Conservation (phyloP, 2,113 vertebrate genomes). For the Thymallus thymallus region DNA sequence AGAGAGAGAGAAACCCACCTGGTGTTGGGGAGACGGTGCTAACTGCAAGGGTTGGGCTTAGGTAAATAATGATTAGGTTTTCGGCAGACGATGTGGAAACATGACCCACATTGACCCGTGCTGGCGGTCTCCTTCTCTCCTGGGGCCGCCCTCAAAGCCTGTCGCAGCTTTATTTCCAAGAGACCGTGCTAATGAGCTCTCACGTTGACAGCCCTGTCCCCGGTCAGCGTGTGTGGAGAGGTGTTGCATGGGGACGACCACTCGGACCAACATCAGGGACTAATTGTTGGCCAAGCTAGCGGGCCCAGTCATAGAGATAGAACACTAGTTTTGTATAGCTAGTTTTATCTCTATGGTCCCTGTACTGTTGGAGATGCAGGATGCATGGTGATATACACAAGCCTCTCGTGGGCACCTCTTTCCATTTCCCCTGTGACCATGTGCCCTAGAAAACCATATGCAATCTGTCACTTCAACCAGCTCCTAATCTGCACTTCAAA, state of each 20-base stretch:
- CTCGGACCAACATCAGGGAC: conserved; percentile 25
- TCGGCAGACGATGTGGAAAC: conserved; percentile 38
- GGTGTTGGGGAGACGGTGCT: background rate
- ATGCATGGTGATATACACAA: conserved; percentile 12
- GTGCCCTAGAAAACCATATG: conserved; percentile 45
- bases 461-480: conserved; percentile 13
- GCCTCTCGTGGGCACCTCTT: background rate
- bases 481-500: conserved; percentile 16
- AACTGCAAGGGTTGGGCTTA: conserved; percentile 10
- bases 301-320: too few species aligned
- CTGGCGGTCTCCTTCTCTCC: conserved; percentile 20
- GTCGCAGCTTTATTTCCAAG: conserved; percentile 28
- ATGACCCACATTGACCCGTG: conserved; percentile 18
- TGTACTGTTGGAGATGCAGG: background rate
- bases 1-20: background rate
- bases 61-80: conserved; percentile 44
- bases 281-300: conserved; percentile 12
- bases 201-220: conserved; percentile 32
- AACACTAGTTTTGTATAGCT: too few species aligned
- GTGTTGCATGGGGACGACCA: background rate
- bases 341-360: background rate
- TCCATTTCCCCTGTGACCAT: conserved; percentile 23
- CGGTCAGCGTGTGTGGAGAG: conserved; percentile 6
- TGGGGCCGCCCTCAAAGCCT: conserved; percentile 26
- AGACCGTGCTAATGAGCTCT: conserved; percentile 45